phyloP scores from a whole-genome alignment of 2,888 invertebrate genomes.

The Drymonia ruficornis region DNA sequence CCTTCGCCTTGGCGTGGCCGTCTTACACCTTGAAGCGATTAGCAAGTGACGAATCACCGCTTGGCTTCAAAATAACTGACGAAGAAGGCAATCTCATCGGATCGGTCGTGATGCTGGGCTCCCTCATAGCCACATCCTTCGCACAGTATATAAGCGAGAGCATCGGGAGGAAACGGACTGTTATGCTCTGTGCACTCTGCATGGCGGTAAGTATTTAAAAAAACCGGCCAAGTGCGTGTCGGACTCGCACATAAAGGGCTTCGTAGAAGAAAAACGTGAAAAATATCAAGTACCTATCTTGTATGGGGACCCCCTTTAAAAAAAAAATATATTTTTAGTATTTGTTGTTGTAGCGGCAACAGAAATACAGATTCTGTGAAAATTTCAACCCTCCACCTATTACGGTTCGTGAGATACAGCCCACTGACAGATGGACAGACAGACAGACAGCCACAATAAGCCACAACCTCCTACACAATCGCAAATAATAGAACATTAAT shows the following conservation, averaged over 20 bases:
- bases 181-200: slow-evolving; percentile 35
- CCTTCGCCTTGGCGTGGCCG: slow-evolving; percentile 42
- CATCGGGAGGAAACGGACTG: slow-evolving; percentile 47
- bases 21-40: slow-evolving; percentile 44
- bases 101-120: slow-evolving; percentile 47
- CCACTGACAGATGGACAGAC: no score
- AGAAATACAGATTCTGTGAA: no score
- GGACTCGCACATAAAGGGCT: no score
- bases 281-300: no score
- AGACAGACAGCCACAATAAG: no score
- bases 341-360: no score
- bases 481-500: background rate
- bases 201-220: slow-evolving; percentile 31
- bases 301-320: no score
- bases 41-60: slow-evolving; percentile 37
- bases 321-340: no score
- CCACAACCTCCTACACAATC: background rate
- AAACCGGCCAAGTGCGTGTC: no score
- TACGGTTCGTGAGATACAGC: no score
- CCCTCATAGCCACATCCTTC: slow-evolving; percentile 27
- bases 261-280: no score
- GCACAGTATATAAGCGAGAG: slow-evolving; percentile 38
- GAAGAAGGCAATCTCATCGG: slow-evolving; percentile 41
- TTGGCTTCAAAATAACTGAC: slow-evolving; percentile 36
- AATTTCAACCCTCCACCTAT: no score